phyloP scores from a whole-genome alignment of 1,140 invertebrate genomes.

The Pachyrhynchus sulphureomaculatus region DNA sequence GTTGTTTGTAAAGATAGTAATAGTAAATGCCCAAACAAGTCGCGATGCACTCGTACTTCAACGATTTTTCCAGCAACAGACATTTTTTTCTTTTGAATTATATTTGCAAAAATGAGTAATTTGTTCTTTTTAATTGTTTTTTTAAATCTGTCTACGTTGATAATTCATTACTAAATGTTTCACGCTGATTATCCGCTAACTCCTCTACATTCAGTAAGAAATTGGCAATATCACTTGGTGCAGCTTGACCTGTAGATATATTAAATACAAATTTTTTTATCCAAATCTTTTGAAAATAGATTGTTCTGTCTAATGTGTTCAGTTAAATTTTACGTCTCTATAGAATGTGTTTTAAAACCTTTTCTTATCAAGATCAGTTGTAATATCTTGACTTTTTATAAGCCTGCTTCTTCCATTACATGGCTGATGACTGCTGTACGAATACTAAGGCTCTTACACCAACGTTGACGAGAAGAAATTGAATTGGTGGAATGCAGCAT shows the following conservation, averaged over 20 bases:
- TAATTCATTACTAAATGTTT: too few relatives aligned
- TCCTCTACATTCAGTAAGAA: not conserved
- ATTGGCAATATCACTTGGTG: not conserved
- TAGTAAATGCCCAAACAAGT: not conserved
- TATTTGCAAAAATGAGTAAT: too few relatives aligned
- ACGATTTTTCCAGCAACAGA: not conserved
- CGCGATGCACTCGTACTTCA: not conserved
- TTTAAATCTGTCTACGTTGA: too few relatives aligned
- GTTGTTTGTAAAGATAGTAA: not conserved
- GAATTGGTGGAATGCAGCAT: too few relatives aligned
- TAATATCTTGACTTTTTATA: not conserved
- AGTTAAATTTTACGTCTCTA: too few relatives aligned
- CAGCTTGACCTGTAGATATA: not conserved
- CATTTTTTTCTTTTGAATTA: not conserved
- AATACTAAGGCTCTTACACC: conserved; percentile 26
- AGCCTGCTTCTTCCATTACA: not conserved
- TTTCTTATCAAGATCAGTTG: not conserved
- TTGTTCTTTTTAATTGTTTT: too few relatives aligned
- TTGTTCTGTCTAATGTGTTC: too few relatives aligned
- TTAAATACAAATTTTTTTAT: not conserved
- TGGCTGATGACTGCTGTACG: conserved; percentile 8
- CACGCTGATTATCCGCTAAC: too few relatives aligned
- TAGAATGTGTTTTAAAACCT: not conserved
- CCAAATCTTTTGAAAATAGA: too few relatives aligned
- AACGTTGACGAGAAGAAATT: conserved; percentile 34